These are phyloP conservation scores for Macrobrachium nipponense DNA, from an alignment of 1,140 invertebrate genomes.

Conservation along the genomic window DNA sequence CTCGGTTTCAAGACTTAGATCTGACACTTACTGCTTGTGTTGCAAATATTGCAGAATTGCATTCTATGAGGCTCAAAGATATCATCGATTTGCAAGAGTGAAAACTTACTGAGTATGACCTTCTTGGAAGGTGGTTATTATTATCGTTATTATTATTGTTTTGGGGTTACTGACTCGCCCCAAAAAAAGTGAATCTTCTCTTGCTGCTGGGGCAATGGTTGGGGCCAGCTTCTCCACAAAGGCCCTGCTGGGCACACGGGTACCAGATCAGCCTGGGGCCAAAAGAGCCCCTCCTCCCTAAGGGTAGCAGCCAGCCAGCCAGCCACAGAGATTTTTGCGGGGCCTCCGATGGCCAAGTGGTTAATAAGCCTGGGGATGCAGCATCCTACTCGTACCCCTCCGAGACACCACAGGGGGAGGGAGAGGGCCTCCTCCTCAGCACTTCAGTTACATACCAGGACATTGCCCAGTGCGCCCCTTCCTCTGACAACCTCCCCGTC, in stretches of 20 bases:
- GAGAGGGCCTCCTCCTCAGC: neutral
- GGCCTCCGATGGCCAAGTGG: neutral
- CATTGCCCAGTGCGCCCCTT: too few species aligned
- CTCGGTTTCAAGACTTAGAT: conserved; percentile 35
- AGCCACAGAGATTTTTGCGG: conserved; percentile 14
- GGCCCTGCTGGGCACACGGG: conserved; percentile 36
- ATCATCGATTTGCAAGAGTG: conserved; percentile 55
- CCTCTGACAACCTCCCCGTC: too few species aligned
- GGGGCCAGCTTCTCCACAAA: conserved; percentile 4
- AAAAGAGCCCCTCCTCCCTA: neutral
- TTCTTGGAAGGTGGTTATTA: too few species aligned
- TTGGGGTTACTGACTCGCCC: conserved; percentile 44
- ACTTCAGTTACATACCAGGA: neutral
- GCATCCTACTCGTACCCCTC: neutral
- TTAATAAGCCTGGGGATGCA: neutral
- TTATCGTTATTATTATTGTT: conserved; percentile 28
- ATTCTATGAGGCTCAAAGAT: conserved; percentile 57
- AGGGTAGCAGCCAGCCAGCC: too few species aligned
- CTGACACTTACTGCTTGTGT: conserved; percentile 54
- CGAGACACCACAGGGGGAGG: neutral
- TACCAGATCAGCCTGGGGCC: conserved; percentile 18
- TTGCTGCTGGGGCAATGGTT: conserved; percentile 1
- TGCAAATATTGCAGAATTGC: conserved; percentile 55
- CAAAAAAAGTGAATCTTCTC: neutral
- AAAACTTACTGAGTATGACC: conserved; percentile 6